Percentiles rank a stretch among this genome's conserved stretches.
Evolutionary conservation across 1,140 invertebrate species (phyloP).

Genomic region (Papilio helenus): DNA sequence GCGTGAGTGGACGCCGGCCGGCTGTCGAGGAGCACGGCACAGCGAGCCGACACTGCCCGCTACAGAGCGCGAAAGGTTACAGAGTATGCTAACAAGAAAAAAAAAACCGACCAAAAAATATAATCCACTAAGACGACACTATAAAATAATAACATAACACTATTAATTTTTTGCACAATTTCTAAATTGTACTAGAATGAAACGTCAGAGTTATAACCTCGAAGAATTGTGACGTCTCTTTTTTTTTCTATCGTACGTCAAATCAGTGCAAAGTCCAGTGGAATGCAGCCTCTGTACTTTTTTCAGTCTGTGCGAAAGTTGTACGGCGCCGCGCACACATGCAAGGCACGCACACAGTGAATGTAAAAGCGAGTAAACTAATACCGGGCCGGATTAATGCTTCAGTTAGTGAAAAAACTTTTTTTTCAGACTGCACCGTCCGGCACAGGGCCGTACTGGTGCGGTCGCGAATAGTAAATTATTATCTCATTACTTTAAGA

Average conservation of each 20-base stretch:
- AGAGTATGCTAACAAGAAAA: slow-evolving; percentile 21
- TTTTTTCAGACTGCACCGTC: slow-evolving; percentile 81
- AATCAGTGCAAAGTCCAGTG: slow-evolving; percentile 48
- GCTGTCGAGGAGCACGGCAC: slow-evolving; percentile 72
- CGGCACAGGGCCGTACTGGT: slow-evolving; percentile 71
- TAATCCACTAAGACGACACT: not conserved
- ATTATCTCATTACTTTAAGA: slow-evolving; percentile 41
- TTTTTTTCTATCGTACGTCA: slow-evolving; percentile 34
- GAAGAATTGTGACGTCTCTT: slow-evolving; percentile 26
- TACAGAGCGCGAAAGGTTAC: slow-evolving; percentile 44
- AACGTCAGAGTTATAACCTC: slow-evolving; percentile 30
- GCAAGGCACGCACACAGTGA: slow-evolving; percentile 64
- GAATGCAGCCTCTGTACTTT: slow-evolving; percentile 65
- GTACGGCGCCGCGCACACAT: slow-evolving; percentile 70
- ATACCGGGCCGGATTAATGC: slow-evolving; percentile 82
- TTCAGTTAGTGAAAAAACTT: slow-evolving; percentile 83
- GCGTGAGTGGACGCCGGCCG: slow-evolving; percentile 76
- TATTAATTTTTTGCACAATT: not conserved
- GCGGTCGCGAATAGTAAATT: slow-evolving; percentile 44
- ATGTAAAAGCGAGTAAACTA: slow-evolving; percentile 81
- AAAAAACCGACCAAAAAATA: not conserved
- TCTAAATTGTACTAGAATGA: slow-evolving; percentile 24
- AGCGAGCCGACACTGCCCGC: slow-evolving; percentile 60
- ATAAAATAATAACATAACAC: not conserved
- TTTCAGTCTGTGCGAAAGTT: slow-evolving; percentile 76